Conservation (phyloP, 2,113 vertebrate genomes). For the Heterotilapia buettikoferi region DNA sequence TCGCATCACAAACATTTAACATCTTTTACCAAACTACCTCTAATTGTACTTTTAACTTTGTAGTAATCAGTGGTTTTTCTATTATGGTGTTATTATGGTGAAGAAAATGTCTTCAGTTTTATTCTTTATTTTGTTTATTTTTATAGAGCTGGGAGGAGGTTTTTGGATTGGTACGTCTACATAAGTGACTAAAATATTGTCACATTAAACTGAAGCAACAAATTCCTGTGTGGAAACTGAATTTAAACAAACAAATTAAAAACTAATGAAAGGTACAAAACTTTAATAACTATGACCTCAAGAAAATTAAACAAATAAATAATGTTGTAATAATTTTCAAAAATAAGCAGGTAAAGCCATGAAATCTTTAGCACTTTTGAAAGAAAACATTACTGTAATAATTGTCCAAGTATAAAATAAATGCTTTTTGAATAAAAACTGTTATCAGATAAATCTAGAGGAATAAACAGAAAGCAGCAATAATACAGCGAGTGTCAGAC, state of each 20-base stretch:
- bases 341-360: neutral
- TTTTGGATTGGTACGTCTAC: neutral
- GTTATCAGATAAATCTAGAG: neutral
- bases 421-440: neutral
- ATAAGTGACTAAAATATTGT: neutral
- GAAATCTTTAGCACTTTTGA: neutral
- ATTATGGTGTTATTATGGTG: neutral
- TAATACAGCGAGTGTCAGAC: fast-evolving
- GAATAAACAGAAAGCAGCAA: neutral
- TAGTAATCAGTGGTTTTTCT: neutral
- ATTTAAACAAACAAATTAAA: neutral
- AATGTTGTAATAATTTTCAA: neutral
- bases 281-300: neutral
- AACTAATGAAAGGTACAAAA: neutral
- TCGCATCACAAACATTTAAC: neutral
- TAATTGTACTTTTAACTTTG: neutral
- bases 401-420: neutral
- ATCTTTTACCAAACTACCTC: neutral
- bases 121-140: neutral
- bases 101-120: neutral
- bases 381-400: neutral
- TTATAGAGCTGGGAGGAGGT: fast-evolving
- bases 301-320: neutral
- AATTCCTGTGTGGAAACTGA: neutral
- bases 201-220: neutral